Percentiles rank a stretch among this genome's conserved stretches.
Conservation (phyloP, 1,140 invertebrate genomes). For the Megalopta genalis region DNA sequence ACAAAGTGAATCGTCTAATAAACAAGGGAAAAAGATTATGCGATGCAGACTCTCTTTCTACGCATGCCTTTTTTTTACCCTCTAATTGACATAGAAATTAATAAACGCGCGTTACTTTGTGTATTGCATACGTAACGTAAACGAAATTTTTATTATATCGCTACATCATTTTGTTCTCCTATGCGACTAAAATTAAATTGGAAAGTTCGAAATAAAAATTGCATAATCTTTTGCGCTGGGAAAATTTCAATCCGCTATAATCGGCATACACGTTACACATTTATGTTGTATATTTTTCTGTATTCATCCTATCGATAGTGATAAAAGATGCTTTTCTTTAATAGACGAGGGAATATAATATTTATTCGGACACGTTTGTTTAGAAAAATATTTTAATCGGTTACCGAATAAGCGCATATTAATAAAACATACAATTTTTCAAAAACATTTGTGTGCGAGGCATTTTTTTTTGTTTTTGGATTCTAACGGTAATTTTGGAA, state of each 20-base stretch:
- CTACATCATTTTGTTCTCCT: neutral
- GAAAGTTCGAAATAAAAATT: neutral
- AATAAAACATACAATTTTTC: neutral
- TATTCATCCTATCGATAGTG: neutral
- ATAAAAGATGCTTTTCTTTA: neutral
- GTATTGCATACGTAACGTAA: neutral
- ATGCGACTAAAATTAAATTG: neutral
- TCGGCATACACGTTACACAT: neutral
- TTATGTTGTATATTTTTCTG: neutral
- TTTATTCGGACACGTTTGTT: neutral
- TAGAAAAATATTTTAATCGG: neutral
- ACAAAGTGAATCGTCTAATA: slow-evolving; percentile 68
- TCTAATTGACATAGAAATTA: neutral
- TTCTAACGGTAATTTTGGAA: neutral
- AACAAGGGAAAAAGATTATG: slow-evolving; percentile 60
- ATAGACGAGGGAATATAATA: neutral
- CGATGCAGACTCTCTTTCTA: slow-evolving; percentile 27
- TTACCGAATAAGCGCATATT: neutral
- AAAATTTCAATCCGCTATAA: neutral
- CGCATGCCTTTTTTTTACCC: neutral
- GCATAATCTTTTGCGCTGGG: slow-evolving; percentile 40
- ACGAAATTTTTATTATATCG: neutral
- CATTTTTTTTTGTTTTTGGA: neutral
- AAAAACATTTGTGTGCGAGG: neutral
- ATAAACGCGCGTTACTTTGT: neutral